These are phyloP conservation scores for Echinops telfairi DNA, from an alignment of 2,113 vertebrate genomes.

Conservation along the genomic window DNA sequence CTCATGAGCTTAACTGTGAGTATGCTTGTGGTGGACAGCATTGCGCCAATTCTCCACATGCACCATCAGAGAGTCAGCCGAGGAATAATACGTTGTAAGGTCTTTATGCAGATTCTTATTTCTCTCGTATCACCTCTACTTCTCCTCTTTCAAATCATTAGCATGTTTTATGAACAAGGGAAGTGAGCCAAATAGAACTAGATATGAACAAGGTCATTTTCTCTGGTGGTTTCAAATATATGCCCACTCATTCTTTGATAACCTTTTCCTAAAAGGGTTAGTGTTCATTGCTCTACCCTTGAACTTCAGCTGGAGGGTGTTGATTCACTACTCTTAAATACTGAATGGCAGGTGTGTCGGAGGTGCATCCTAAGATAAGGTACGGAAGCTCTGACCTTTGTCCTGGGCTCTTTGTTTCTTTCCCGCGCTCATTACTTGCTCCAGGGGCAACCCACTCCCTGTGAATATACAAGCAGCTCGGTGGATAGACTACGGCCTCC, in stretches of 20 bases:
- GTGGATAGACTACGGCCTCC: too few relatives aligned
- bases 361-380: background rate
- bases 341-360: accelerated
- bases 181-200: too few relatives aligned
- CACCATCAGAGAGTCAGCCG: background rate
- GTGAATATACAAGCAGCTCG: too few relatives aligned
- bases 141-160: background rate
- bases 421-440: background rate
- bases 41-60: background rate
- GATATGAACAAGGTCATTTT: background rate
- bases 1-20: background rate
- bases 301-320: background rate
- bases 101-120: background rate
- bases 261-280: background rate
- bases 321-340: background rate
- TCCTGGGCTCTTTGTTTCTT: background rate
- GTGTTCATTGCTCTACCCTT: background rate
- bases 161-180: background rate
- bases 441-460: background rate
- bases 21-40: background rate
- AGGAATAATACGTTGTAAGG: background rate
- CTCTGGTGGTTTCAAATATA: background rate
- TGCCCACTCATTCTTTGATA: background rate
- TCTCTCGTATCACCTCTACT: background rate
- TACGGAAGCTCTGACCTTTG: background rate